Evolutionary conservation across 92 coral and sea anemone species (phyloP).

Genomic region (Zoanthus sociatus): DNA sequence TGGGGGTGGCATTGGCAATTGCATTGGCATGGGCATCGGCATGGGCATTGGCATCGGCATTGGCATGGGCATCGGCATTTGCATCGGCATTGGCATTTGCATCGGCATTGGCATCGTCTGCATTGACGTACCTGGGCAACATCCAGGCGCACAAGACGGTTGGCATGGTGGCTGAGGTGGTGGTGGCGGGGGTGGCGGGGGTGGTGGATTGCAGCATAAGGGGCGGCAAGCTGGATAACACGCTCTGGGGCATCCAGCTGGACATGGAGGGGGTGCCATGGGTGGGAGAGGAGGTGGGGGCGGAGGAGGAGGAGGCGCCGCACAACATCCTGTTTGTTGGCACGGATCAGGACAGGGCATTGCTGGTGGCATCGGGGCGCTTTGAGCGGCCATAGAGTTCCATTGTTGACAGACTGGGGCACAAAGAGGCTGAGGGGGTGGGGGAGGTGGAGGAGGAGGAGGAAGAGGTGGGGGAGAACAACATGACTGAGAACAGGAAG

Average conservation of each 20-base stretch:
- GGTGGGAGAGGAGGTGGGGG: conserved; percentile 43
- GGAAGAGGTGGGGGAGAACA: conserved; percentile 77
- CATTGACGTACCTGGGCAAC: conserved; percentile 64
- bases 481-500: conserved; percentile 73
- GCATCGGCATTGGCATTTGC: conserved; percentile 58
- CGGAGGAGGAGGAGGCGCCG: conserved; percentile 61
- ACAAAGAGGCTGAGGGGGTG: conserved; percentile 59
- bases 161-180: conserved; percentile 82
- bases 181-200: conserved; percentile 64
- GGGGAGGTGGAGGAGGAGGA: conserved; percentile 60
- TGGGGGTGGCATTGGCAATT: conserved; percentile 67
- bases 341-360: conserved; percentile 87
- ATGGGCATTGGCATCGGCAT: conserved; percentile 56
- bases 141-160: conserved; percentile 87
- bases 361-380: conserved; percentile 61
- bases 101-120: conserved; percentile 35
- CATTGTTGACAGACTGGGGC: conserved; percentile 66
- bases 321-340: conserved; percentile 82
- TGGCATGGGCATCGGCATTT: conserved; percentile 57
- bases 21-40: conserved; percentile 56
- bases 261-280: conserved; percentile 86
- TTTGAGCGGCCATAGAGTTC: conserved; percentile 59
- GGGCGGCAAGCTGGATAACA: conserved; percentile 91
- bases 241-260: conserved; percentile 86
- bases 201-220: conserved; percentile 81